A percentile compares a stretch with the other conserved stretches of the same genome.
Evolutionary conservation across 2,113 vertebrate genomes (phyloP).

Genomic region (Prochilodus magdalenae): DNA sequence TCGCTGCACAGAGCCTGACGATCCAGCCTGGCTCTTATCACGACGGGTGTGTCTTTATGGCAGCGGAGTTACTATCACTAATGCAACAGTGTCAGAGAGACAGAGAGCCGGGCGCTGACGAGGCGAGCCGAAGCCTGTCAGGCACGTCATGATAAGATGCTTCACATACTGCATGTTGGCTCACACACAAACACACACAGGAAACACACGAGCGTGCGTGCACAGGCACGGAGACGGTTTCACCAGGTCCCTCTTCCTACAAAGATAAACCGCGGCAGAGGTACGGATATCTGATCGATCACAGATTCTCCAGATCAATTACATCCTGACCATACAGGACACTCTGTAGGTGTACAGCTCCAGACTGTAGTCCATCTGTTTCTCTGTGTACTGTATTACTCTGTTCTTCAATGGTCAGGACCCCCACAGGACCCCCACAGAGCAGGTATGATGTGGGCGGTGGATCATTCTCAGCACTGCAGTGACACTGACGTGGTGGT

Average conservation of each 20-base stretch:
- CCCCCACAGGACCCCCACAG: too few species aligned
- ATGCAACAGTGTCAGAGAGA: background rate
- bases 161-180: background rate
- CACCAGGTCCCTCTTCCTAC: background rate
- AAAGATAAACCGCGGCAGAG: too few species aligned
- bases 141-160: background rate
- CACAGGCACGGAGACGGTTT: background rate
- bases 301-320: too few species aligned
- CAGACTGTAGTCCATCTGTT: too few species aligned
- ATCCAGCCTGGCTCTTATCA: slow-evolving; percentile 5
- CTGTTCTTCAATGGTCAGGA: too few species aligned
- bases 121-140: background rate
- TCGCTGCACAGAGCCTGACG: background rate
- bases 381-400: too few species aligned
- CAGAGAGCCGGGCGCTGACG: background rate
- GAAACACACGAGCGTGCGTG: background rate
- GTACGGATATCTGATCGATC: too few species aligned
- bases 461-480: too few species aligned
- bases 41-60: background rate
- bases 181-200: background rate
- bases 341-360: too few species aligned
- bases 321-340: too few species aligned
- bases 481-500: too few species aligned
- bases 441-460: too few species aligned
- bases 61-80: background rate